These are phyloP conservation scores for Acestrorhynchus altus DNA, from an alignment of 2,797 vertebrate species.

Conservation along the genomic window DNA sequence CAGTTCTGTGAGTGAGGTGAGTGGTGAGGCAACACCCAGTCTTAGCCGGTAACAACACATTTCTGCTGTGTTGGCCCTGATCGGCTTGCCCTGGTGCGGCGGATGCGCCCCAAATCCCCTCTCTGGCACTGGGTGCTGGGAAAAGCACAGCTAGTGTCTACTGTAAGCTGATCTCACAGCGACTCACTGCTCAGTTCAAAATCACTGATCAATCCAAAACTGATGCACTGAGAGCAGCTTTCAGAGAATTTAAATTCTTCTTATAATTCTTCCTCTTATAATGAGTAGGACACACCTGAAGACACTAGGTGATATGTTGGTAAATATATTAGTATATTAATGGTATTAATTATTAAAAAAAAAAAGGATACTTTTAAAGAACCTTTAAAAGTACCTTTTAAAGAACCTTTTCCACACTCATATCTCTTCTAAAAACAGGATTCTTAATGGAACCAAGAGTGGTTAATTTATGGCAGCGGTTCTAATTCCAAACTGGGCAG, in stretches of 20 bases:
- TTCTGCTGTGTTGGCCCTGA: slow-evolving; percentile 69
- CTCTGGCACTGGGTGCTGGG: slow-evolving; percentile 43
- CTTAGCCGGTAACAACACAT: slow-evolving; percentile 65
- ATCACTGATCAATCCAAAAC: background rate
- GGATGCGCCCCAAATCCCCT: slow-evolving; percentile 63
- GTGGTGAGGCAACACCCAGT: slow-evolving; percentile 73
- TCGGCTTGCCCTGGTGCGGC: slow-evolving; percentile 59
- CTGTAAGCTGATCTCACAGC: background rate
- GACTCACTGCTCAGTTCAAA: background rate
- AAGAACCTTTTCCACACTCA: no score
- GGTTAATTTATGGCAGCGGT: no score
- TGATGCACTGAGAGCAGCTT: background rate
- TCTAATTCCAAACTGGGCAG: no score
- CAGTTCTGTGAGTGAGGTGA: slow-evolving; percentile 47
- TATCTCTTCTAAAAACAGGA: no score
- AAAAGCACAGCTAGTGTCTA: slow-evolving; percentile 22
- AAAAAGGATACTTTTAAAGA: no score
- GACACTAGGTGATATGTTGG: background rate
- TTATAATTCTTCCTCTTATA: no score
- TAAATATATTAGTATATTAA: background rate
- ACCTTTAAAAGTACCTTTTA: no score
- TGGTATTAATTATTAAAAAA: no score
- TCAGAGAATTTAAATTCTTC: background rate
- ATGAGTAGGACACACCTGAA: background rate
- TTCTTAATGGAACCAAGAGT: no score